Base-by-base conservation (phyloP, 1,140 invertebrate genomes). In the Eurosta solidaginis region DNA sequence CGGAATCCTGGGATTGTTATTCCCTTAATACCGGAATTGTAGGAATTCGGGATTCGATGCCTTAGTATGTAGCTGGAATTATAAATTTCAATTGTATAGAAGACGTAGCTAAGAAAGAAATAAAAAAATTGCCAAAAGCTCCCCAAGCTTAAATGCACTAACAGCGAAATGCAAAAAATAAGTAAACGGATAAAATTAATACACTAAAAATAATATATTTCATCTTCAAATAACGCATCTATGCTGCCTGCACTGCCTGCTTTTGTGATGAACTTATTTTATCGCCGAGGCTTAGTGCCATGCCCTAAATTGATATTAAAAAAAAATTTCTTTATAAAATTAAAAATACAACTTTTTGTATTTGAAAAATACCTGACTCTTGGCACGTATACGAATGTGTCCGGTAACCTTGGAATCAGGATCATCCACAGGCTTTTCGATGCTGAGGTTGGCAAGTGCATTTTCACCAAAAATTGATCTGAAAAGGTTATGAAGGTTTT, bases 381-480 rank as follows among this genome's bases (percentile, higher is more conserved):
- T 99, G 20, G 98, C 97, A 80, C 98, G 91, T 81, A 99, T 99
- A 81, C 98, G 90, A 86, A 99, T 98, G 87, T 99, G 97, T 7
- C 98, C 98, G 25, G 95, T 95, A 12, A 99, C 97, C 47, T 96
- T 92, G 25, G 95, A 93, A 82, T 95, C 93, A 5, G 94, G 92
- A 85, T 96, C 94, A 84, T 96, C 93, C 42, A 96, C 90, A 14
- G 97, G 94, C 83, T 98, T 98, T 88, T 99, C 98, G 82, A 99
- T 97, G 84, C 96, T 98, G 80, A 99, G 91, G 92, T 99, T 99
- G 63, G 98, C 98, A 78, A 99, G 89, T 2, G 98, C 98, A 89
- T 99, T 97, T 90, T 99, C 98, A 3, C 98, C 98, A 89, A 99
- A 99, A 85, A 99, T 99, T 2, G 97, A 99, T 84, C 97, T 89